Evolutionary conservation across 2,888 invertebrate genomes (phyloP), one percentile per base, ranked within the genome.

Genomic region (Orchestes rusci): DNA sequence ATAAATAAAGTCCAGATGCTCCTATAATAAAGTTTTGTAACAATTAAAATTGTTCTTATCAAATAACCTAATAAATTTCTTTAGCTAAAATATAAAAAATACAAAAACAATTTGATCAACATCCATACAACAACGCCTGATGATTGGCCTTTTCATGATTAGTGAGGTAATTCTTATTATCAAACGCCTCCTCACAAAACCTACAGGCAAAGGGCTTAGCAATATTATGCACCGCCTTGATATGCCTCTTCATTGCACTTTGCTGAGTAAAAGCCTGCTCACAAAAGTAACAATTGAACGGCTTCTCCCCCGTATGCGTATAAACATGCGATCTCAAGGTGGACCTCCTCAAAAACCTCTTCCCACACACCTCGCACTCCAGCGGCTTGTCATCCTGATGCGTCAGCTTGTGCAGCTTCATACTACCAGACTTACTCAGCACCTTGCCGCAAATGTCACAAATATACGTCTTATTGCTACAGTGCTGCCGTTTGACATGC

Each of bases 241-340:
- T 29, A 43, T 59, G 59, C 10, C 53, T 56, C 27, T 53, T 54
- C n/a, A 59, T 39, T 4, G 56, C 52, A 30, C 67, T 70, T 4
- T 59, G 61, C 20, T 64, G 71, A 2, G 67, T 62, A n/a, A 75
- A 39, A 0, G 69, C 68, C 49, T 75, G 75, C 0, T 73, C 73
- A 40, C 77, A 77, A 2, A 69, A 59, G 19, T 73, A 71, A 40
- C 68, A 68, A 18, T 57, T 49, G 39, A 61, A 63, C 2, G 63
- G 62, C 37, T 59, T 62, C 38, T 64, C 63, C 1, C 62, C 63
- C 0, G 60, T 64, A 44, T 67, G 67, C 7, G 59, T 59, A 20
- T 63, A 53, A 38, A 63, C 59, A 43, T 65, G 64, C 36, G 62
- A 56, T 3, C 57, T 55, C 29, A 64, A 43, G 7, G 55, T 54